These are phyloP conservation scores for Phthorimaea operculella DNA, from an alignment of 1,140 invertebrate genomes.

Conservation along the genomic window DNA sequence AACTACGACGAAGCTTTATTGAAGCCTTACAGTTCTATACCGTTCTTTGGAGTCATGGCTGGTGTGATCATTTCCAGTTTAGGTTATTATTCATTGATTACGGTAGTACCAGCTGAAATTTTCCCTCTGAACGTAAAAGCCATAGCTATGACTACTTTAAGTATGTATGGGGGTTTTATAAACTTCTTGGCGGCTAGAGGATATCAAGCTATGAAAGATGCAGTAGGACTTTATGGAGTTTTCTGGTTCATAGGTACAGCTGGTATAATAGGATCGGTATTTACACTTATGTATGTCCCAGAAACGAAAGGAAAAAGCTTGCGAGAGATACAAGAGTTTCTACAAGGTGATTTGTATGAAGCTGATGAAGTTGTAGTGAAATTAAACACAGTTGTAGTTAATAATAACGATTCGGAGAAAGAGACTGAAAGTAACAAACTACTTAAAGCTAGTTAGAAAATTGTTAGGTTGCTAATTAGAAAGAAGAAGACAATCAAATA, in stretches of 20 bases:
- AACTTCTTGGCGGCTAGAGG: constrained; percentile 64
- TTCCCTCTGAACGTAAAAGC: constrained; percentile 72
- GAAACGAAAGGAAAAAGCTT: constrained; percentile 79
- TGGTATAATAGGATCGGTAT: constrained; percentile 61
- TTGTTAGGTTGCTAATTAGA: too few species aligned
- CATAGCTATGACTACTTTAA: constrained; percentile 56
- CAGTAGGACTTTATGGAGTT: constrained; percentile 55
- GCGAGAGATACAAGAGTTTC: constrained; percentile 71
- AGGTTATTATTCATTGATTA: constrained; percentile 68
- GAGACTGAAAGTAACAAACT: background rate
- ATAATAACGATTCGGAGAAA: background rate
- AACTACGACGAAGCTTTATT: constrained; percentile 29
- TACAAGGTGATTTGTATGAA: constrained; percentile 34
- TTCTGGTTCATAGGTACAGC: constrained; percentile 65
- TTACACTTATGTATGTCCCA: constrained; percentile 71
- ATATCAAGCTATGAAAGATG: constrained; percentile 62
- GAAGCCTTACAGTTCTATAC: constrained; percentile 48
- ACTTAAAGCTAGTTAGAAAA: background rate
- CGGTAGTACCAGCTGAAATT: constrained; percentile 70
- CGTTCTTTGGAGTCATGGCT: constrained; percentile 65
- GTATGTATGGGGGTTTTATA: constrained; percentile 46
- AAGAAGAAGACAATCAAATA: too few species aligned
- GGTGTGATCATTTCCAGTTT: constrained; percentile 68
- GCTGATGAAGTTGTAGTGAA: constrained; percentile 6
- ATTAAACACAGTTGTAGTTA: constrained; percentile 9